Conservation (phyloP, 2,888 invertebrate species). For the Orchesella flavescens region DNA sequence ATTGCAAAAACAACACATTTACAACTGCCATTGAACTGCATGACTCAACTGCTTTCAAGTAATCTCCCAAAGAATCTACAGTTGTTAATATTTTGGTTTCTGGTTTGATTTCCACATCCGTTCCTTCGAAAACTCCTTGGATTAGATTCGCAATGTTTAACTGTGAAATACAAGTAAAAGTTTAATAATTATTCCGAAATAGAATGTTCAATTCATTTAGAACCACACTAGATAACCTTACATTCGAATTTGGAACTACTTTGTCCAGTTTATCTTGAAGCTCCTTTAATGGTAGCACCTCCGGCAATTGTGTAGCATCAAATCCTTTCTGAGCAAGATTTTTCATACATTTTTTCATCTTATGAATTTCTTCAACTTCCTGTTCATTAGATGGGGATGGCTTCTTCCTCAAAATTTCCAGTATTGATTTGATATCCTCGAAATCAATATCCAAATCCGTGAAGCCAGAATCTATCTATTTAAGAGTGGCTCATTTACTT, state of each 20-base stretch:
- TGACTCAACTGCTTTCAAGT: conserved; percentile 1
- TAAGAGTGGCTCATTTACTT: no score
- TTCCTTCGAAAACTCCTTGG: conserved; percentile 7
- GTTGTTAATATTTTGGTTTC: conserved; percentile 31
- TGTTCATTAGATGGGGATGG: neutral
- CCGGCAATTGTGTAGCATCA: neutral
- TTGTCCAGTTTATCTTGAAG: conserved; percentile 5
- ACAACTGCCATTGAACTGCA: neutral
- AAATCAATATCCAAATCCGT: conserved; percentile 5
- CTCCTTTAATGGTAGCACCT: conserved; percentile 1
- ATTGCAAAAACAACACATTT: conserved; percentile 45
- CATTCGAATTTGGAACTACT: conserved; percentile 18
- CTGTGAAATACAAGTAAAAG: conserved; percentile 13
- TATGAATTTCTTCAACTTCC: neutral
- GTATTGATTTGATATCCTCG: conserved; percentile 17
- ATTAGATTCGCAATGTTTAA: conserved; percentile 16
- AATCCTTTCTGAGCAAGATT: neutral
- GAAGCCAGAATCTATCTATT: conserved; percentile 31
- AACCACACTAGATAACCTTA: neutral
- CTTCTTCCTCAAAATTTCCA: conserved; percentile 22
- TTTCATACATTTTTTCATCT: conserved; percentile 30
- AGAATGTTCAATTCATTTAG: neutral
- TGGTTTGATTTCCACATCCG: conserved; percentile 19
- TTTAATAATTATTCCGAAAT: neutral
- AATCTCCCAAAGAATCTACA: neutral